Evolutionary conservation across 1,140 invertebrate species (phyloP), one percentile per base, ranked within the genome.

Genomic region (Papilio polytes): DNA sequence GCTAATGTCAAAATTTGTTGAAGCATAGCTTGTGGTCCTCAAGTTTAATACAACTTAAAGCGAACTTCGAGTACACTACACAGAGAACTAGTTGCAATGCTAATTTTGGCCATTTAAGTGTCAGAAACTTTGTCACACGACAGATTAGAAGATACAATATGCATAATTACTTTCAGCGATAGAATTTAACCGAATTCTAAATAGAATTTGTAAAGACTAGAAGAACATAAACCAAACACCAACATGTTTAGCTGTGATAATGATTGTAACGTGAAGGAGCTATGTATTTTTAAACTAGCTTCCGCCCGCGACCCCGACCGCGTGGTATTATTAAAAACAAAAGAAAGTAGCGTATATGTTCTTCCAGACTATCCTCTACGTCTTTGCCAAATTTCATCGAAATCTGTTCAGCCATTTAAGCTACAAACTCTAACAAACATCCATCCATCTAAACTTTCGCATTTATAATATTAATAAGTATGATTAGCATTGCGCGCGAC

Each of bases 101-200:
- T 70, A 70, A 70, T 70, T 70, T 70, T 36, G 63, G 63, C 22
- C 63, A 70, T 70, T 70, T 70, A 70, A 70, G 63, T 70, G 63
- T 70, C 63, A 70, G 63, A 70, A 70, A 70, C 63, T 70, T 70
- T 63, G 22, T 63, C 26, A 31, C 63, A 70, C 63, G 36, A 70
- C 26, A 31, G 26, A 70, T 70, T 70, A 70, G 63, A 20, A n/a
- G 56, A 70, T 70, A 70, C 63, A 70, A 70, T 31, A 70, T 70
- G 26, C 63, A 31, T 70, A 70, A 70, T 70, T 66, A 31, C 26
- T 3, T 6, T 66, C 22, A 66, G 26, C 13, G 10, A 66, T 31
- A 36, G 63, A 31, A 66, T 31, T 66, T 66, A 12, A 66, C 12
- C 4, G 22, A 66, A 15, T 66, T 15, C 12, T 66, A 66, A 26